These are phyloP conservation scores for Sarcoramphus papa DNA, from an alignment of 2,797 vertebrate species.

Conservation along the genomic window DNA sequence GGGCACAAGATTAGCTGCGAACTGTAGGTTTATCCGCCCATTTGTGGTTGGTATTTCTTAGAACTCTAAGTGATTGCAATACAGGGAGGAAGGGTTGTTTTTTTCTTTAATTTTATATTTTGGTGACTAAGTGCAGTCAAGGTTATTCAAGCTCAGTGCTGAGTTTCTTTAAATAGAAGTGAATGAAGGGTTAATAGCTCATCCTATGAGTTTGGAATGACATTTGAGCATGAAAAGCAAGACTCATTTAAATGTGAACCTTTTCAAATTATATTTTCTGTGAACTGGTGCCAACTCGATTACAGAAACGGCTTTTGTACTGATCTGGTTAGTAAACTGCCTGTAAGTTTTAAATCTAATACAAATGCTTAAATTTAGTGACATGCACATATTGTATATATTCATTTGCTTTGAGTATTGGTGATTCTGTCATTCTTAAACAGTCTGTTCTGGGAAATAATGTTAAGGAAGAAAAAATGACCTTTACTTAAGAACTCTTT, in stretches of 20 bases:
- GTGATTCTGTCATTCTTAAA: neutral
- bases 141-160: neutral
- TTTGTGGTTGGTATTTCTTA: neutral
- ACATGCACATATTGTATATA: neutral
- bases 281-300: conserved; percentile 49
- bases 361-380: conserved; percentile 27
- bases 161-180: neutral
- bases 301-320: conserved; percentile 36
- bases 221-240: conserved; percentile 34
- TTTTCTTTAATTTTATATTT: neutral
- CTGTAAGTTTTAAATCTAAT: conserved; percentile 41
- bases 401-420: neutral
- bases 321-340: conserved; percentile 47
- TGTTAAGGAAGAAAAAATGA: neutral
- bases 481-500: neutral
- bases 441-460: neutral
- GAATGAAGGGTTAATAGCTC: conserved; percentile 35
- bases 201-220: conserved; percentile 6
- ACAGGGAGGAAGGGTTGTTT: neutral
- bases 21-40: neutral
- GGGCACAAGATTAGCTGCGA: neutral
- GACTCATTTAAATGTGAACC: conserved; percentile 46
- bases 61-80: neutral
- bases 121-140: neutral
- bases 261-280: conserved; percentile 53